Evolutionary conservation across 2,888 invertebrate species (phyloP).

Genomic region (Azorinus chamasolen): DNA sequence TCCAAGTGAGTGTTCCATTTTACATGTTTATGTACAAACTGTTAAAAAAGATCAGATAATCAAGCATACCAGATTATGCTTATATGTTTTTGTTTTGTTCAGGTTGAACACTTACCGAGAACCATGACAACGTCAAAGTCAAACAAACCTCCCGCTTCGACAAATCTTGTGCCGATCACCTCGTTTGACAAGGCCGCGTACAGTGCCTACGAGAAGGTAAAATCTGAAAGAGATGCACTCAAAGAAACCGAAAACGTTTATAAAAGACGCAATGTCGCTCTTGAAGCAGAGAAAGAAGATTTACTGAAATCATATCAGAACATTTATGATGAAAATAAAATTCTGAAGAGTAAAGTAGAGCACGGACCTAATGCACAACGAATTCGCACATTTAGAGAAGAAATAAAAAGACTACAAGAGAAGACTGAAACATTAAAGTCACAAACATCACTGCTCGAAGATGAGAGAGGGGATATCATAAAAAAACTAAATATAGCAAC

Average conservation of each 20-base stretch:
- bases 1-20: too few species aligned
- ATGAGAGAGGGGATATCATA: slow-evolving; percentile 30
- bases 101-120: not conserved
- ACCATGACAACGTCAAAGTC: slow-evolving; percentile 28
- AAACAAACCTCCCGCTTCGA: slow-evolving; percentile 30
- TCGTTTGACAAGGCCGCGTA: slow-evolving; percentile 62
- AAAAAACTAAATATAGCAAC: slow-evolving; percentile 34
- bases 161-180: slow-evolving; percentile 21
- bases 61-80: too few species aligned
- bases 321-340: slow-evolving; percentile 59
- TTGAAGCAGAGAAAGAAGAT: slow-evolving; percentile 51
- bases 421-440: slow-evolving; percentile 32
- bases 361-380: slow-evolving; percentile 51
- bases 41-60: too few species aligned
- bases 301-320: slow-evolving; percentile 55
- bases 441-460: slow-evolving; percentile 36
- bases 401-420: slow-evolving; percentile 53
- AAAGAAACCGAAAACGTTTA: slow-evolving; percentile 50
- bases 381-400: slow-evolving; percentile 48
- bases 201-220: slow-evolving; percentile 52
- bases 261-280: slow-evolving; percentile 39
- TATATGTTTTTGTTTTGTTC: too few species aligned
- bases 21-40: too few species aligned
- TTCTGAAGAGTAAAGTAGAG: slow-evolving; percentile 49
- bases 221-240: slow-evolving; percentile 58